phyloP scores from a whole-genome alignment of 1,140 invertebrate species.

The Drosophila ficusphila region DNA sequence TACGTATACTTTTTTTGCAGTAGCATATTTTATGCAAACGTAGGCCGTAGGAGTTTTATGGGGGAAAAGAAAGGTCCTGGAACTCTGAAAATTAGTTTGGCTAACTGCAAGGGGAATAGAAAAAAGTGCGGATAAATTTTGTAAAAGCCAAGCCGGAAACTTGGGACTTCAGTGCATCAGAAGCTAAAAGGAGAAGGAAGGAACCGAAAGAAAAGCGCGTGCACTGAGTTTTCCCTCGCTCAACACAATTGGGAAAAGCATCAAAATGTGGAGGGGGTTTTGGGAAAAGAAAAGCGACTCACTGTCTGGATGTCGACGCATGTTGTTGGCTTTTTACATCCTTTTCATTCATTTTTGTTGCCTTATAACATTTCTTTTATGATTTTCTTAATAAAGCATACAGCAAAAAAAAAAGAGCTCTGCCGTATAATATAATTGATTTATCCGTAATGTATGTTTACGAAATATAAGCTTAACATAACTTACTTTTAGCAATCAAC shows the following conservation, averaged over 20 bases:
- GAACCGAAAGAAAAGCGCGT: conserved; percentile 28
- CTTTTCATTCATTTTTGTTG: conserved; percentile 22
- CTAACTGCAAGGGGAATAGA: conserved; percentile 12
- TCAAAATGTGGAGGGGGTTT: not conserved
- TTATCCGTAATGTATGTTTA: no score
- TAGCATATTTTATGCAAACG: conserved; percentile 69
- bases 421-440: no score
- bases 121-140: conserved; percentile 42
- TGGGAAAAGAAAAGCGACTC: conserved; percentile 40
- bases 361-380: conserved; percentile 59
- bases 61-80: conserved; percentile 1
- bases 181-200: conserved; percentile 16
- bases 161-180: conserved; percentile 39
- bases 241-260: conserved; percentile 42
- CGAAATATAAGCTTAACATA: no score
- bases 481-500: no score
- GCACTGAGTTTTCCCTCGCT: conserved; percentile 29
- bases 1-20: conserved; percentile 15
- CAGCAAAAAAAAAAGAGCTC: not conserved
- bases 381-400: conserved; percentile 48
- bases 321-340: conserved; percentile 14
- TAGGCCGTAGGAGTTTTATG: conserved; percentile 38
- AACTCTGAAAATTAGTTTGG: conserved; percentile 70
- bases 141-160: conserved; percentile 35
- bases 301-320: conserved; percentile 55